These are phyloP conservation scores for Gymnarchus niloticus DNA, from an alignment of 2,113 vertebrate genomes.

Conservation along the genomic window DNA sequence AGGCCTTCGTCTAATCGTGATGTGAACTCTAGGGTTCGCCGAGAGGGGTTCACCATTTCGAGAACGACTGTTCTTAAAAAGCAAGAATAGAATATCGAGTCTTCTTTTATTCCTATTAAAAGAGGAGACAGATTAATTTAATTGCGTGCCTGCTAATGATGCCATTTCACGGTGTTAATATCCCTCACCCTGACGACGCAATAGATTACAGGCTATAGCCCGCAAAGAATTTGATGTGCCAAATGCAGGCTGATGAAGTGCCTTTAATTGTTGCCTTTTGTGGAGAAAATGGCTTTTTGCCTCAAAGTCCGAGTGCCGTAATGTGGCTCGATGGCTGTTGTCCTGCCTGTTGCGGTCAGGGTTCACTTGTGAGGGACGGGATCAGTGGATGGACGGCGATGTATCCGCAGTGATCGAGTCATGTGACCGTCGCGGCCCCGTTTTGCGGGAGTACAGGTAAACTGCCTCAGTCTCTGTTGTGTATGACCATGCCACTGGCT, in stretches of 20 bases:
- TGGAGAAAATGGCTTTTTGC: conserved; percentile 83
- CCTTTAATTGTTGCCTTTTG: conserved; percentile 86
- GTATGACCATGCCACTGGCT: not conserved
- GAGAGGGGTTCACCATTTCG: not conserved
- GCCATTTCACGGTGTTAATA: conserved; percentile 88
- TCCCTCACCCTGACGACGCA: conserved; percentile 79
- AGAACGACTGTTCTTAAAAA: not conserved
- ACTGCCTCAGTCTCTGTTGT: not conserved
- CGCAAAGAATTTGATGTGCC: conserved; percentile 74
- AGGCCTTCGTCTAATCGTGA: not conserved
- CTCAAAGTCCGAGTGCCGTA: not conserved
- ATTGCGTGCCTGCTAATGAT: conserved; percentile 90
- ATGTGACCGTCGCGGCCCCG: no score
- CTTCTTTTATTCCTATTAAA: conserved; percentile 47
- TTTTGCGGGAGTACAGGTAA: not conserved
- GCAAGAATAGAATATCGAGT: conserved; percentile 21
- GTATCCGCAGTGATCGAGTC: no score
- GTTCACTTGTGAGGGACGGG: not conserved
- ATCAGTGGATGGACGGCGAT: not conserved
- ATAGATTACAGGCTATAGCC: conserved; percentile 64
- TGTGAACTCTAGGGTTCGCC: not conserved
- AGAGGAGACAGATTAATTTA: conserved; percentile 85
- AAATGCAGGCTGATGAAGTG: conserved; percentile 75
- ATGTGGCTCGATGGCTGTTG: no score
- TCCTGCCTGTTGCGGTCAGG: not conserved